These are phyloP conservation scores for Gastrophysa polygoni DNA, from an alignment of 2,888 invertebrate genomes.

Conservation along the genomic window DNA sequence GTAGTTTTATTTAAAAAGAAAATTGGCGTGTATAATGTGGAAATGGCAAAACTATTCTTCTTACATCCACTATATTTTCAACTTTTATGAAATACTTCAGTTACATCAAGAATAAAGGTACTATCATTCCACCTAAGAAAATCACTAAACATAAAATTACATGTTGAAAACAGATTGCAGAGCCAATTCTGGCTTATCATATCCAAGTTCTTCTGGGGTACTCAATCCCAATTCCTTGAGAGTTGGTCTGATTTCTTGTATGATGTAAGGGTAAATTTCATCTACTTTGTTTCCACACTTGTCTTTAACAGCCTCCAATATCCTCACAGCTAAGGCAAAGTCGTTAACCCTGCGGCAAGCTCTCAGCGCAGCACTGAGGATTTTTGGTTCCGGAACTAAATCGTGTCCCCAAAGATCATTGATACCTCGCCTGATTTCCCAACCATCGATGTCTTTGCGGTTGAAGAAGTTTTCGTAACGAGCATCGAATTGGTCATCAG, in stretches of 20 bases:
- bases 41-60: no score
- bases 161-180: slow-evolving; percentile 76
- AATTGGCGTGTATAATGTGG: no score
- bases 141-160: slow-evolving; percentile 48
- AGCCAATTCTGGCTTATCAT: slow-evolving; percentile 95
- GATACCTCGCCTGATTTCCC: slow-evolving; percentile 93
- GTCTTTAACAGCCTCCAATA: slow-evolving; percentile 88
- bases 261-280: slow-evolving; percentile 85
- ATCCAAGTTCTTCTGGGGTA: slow-evolving; percentile 95
- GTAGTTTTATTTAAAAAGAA: no score
- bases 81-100: no score
- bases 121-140: background rate
- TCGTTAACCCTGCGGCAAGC: slow-evolving; percentile 96
- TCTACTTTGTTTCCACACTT: slow-evolving; percentile 80
- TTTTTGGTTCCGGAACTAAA: slow-evolving; percentile 89
- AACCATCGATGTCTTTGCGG: slow-evolving; percentile 87
- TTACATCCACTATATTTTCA: no score
- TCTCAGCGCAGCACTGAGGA: slow-evolving; percentile 83
- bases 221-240: slow-evolving; percentile 91
- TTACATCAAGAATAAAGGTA: background rate
- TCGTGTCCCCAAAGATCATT: slow-evolving; percentile 89
- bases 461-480: slow-evolving; percentile 84
- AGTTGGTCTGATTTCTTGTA: slow-evolving; percentile 91
- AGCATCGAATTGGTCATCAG: slow-evolving; percentile 85
- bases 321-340: slow-evolving; percentile 89